These are phyloP conservation scores for Temnothorax nylanderi DNA, from an alignment of 1,140 invertebrate species.

Conservation along the genomic window DNA sequence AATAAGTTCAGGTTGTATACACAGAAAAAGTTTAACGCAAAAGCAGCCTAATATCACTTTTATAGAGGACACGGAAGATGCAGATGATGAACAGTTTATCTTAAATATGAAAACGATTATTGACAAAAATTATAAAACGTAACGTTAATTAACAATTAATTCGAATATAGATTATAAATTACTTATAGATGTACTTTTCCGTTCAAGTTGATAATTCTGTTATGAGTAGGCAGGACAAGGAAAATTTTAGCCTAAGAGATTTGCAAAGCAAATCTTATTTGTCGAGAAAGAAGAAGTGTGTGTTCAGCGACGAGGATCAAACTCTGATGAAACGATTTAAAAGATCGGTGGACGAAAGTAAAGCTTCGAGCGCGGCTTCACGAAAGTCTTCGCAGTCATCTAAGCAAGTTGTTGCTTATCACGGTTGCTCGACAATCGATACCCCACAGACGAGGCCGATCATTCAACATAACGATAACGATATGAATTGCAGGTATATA, in stretches of 20 bases:
- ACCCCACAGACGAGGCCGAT: neutral
- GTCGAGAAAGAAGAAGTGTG: constrained; percentile 27
- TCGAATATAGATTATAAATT: neutral
- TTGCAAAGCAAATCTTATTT: neutral
- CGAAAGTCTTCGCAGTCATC: neutral
- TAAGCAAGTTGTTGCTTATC: neutral
- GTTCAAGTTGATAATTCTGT: neutral
- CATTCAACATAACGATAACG: neutral
- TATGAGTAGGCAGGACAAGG: constrained; percentile 33
- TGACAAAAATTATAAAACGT: constrained; percentile 44
- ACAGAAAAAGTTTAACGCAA: constrained; percentile 37
- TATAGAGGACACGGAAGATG: constrained; percentile 5
- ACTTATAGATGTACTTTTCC: neutral
- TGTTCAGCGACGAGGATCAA: constrained; percentile 52
- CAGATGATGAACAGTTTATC: constrained; percentile 67
- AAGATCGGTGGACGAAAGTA: constrained; percentile 32
- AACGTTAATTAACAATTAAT: constrained; percentile 7
- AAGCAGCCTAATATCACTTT: neutral
- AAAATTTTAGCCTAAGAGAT: constrained; percentile 22
- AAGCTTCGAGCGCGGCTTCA: neutral
- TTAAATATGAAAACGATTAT: constrained; percentile 46
- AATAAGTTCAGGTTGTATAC: constrained; percentile 57
- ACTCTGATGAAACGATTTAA: constrained; percentile 68
- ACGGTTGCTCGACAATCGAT: neutral
- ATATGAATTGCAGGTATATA: constrained; percentile 45